A percentile compares a stretch with the other conserved stretches of the same genome.
phyloP scores from a whole-genome alignment of 1,140 invertebrate genomes.

The Xylocopa sonorina region DNA sequence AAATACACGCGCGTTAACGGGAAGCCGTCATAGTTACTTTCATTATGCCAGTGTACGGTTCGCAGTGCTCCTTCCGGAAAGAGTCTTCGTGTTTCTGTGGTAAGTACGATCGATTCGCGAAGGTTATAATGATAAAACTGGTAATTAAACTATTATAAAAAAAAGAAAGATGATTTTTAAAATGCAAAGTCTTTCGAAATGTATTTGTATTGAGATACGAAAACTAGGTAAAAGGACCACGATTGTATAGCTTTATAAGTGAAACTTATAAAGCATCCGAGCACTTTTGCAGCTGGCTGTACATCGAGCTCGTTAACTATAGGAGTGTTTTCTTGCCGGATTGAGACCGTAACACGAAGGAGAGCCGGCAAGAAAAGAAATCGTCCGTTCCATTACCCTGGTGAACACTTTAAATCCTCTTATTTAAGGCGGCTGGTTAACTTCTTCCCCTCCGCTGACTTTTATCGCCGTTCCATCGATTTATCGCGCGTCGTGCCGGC shows the following conservation, averaged over 20 bases:
- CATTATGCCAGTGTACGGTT: constrained; percentile 24
- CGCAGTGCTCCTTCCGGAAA: constrained; percentile 2
- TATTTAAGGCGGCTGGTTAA: constrained; percentile 50
- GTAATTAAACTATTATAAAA: too few relatives aligned
- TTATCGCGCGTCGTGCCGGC: constrained; percentile 33
- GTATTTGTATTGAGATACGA: too few relatives aligned
- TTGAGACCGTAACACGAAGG: constrained; percentile 13
- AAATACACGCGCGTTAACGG: constrained; percentile 41
- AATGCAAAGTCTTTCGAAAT: too few relatives aligned
- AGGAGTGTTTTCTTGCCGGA: background rate
- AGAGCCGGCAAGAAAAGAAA: constrained; percentile 35
- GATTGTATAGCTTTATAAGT: too few relatives aligned
- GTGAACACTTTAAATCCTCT: constrained; percentile 56
- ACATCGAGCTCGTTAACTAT: constrained; percentile 52
- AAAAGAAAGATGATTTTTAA: too few relatives aligned
- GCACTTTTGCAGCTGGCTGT: too few relatives aligned
- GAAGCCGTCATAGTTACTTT: constrained; percentile 13
- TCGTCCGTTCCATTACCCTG: constrained; percentile 53
- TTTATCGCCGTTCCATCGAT: constrained; percentile 55
- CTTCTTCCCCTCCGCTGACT: constrained; percentile 34
- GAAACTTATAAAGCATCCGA: too few relatives aligned
- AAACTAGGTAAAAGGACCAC: too few relatives aligned
- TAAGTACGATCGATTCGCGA: too few relatives aligned
- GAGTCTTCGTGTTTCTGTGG: background rate
- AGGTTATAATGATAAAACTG: too few relatives aligned